Base-by-base conservation (phyloP, 2,888 invertebrate species). In the Molorchus minor region DNA sequence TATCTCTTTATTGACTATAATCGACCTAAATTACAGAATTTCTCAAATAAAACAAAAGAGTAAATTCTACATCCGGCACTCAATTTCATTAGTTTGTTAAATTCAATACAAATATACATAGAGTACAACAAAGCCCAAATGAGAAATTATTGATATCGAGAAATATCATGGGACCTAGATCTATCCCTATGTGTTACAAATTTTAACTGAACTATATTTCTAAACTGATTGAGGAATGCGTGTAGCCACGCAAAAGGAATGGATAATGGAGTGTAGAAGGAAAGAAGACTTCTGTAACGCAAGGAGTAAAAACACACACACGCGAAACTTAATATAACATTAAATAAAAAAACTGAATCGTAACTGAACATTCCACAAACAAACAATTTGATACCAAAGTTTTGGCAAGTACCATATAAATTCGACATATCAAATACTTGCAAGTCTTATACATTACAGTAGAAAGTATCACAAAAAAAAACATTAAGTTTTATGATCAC, bases 201-300 rank as follows among this genome's bases (percentile, higher is more conserved):
- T 29, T 53, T 44, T 21, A 53, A 53, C 53, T 44, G 44, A 54
- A 54, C 54, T 44, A 54, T n/a, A n/a, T n/a, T n/a, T 44, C 43
- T 35, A 35, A 35, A 44, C 17, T 35, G 45, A 25, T 43, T 44
- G 44, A 54, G 54, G 54, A 44, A 44, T 45, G 43, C 54, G 54
- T 44, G 30, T 13, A 19, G 2, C 21, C 51, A 63, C 66, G 66
- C 66, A 67, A 76, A 73, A 78, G 78, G 79, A 79, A 79, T 79
- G 78, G 79, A 79, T 72, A 62, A 68, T 76, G 78, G 79, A 79
- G 77, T 78, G 77, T 77, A 70, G 73, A 77, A 79, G 79, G 79
- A 77, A 74, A 73, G 79, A 79, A 79, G 79, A 79, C 79, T 79
- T 79, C 79, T 79, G 79, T 77, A 75, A 74, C 70, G 71, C 68